Percentiles rank a stretch among this genome's conserved stretches.
Evolutionary conservation across 2,797 vertebrate genomes (phyloP).

Genomic region (Cyclura pinguis): DNA sequence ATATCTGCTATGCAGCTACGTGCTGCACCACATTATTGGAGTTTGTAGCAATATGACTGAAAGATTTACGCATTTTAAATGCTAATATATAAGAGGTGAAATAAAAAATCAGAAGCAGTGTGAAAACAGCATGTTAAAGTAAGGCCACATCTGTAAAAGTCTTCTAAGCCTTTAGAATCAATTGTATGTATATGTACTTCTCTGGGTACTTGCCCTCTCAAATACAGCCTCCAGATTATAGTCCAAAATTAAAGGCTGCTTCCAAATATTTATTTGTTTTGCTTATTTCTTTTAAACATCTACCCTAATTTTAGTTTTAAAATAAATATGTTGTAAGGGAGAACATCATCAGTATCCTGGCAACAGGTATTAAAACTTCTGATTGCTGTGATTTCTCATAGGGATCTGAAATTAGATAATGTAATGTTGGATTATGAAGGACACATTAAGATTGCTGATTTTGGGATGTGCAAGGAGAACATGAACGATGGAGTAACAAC

Average conservation of each 20-base stretch:
- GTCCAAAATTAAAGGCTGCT: neutral
- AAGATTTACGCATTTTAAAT: neutral
- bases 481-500: constrained; percentile 90
- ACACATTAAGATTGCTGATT: constrained; percentile 98
- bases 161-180: neutral
- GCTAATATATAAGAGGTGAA: neutral
- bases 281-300: neutral
- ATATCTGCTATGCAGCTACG: too few relatives aligned
- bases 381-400: constrained; percentile 71
- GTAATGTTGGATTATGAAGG: constrained; percentile 97
- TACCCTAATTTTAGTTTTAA: neutral
- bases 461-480: constrained; percentile 98
- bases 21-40: too few relatives aligned
- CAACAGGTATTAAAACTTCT: constrained; percentile 42
- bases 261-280: neutral
- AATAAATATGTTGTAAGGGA: neutral
- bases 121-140: neutral
- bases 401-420: constrained; percentile 97
- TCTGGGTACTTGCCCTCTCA: neutral
- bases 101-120: neutral
- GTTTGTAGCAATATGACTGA: too few relatives aligned
- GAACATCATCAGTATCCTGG: neutral
- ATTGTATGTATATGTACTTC: neutral
- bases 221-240: neutral
- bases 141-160: neutral